Conservation (phyloP, 2,888 invertebrate species). For the Zootermopsis nevadensis region DNA sequence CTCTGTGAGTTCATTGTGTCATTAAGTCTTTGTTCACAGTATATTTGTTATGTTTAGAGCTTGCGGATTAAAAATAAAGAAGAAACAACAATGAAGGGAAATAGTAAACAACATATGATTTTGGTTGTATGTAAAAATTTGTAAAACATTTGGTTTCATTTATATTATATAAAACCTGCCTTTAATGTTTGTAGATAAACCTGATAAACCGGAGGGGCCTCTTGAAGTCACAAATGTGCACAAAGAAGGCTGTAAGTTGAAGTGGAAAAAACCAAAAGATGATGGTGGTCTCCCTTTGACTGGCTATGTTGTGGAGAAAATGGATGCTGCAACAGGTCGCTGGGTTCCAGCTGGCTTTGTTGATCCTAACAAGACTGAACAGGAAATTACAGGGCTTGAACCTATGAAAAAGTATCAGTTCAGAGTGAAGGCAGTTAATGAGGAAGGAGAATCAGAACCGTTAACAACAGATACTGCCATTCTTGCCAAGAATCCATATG, state of each 20-base stretch:
- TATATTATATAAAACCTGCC: neutral
- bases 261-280: slow-evolving; percentile 96
- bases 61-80: too few relatives aligned
- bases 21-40: too few relatives aligned
- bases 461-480: slow-evolving; percentile 89
- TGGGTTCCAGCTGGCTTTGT: slow-evolving; percentile 80
- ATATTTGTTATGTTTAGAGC: too few relatives aligned
- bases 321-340: slow-evolving; percentile 87
- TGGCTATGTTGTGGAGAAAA: slow-evolving; percentile 93
- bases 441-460: slow-evolving; percentile 97
- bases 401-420: slow-evolving; percentile 98
- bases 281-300: slow-evolving; percentile 94
- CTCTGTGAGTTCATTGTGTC: too few relatives aligned
- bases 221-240: slow-evolving; percentile 90
- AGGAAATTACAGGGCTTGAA: slow-evolving; percentile 88
- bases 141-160: neutral
- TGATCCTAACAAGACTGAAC: slow-evolving; percentile 79
- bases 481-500: slow-evolving; percentile 97
- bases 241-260: slow-evolving; percentile 92
- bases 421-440: slow-evolving; percentile 96
- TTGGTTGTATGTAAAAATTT: neutral
- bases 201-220: slow-evolving; percentile 91
- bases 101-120: neutral
- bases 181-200: slow-evolving; percentile 72
- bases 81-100: too few relatives aligned